Percentiles rank a stretch among this genome's conserved stretches.
phyloP scores from a whole-genome alignment of 2,797 vertebrate species.

The Otolemur crassicaudatus region DNA sequence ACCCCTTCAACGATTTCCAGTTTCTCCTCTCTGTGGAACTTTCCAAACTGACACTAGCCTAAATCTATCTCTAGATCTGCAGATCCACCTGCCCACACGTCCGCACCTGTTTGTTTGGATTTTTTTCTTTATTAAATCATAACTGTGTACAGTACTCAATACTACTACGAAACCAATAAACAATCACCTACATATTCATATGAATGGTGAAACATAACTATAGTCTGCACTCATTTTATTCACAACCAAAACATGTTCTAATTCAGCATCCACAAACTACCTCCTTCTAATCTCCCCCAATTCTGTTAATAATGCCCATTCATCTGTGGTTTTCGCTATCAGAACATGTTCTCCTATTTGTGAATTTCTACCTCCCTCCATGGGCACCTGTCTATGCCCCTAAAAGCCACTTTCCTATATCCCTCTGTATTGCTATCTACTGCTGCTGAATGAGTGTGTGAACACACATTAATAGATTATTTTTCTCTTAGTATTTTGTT shows the following conservation, averaged over 20 bases:
- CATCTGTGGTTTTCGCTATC: not conserved
- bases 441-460: not conserved
- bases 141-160: too few relatives aligned
- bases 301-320: not conserved
- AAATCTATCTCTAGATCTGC: not conserved
- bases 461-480: not conserved
- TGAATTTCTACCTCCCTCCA: conserved; percentile 46
- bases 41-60: not conserved
- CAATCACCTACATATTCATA: too few relatives aligned
- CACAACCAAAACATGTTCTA: not conserved
- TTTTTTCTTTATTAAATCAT: too few relatives aligned
- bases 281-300: not conserved
- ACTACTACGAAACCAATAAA: too few relatives aligned
- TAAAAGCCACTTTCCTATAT: conserved; percentile 31
- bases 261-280: not conserved
- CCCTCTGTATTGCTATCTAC: conserved; percentile 14
- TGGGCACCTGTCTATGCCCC: not conserved
- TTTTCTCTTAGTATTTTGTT: not conserved
- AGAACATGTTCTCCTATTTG: not conserved
- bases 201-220: too few relatives aligned
- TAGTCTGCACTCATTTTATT: not conserved
- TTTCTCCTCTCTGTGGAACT: not conserved
- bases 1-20: conserved; percentile 21
- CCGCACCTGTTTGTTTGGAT: not conserved
- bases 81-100: not conserved